These are phyloP conservation scores for Atherinosoma microstoma DNA, from an alignment of 2,797 vertebrate species.

Conservation along the genomic window DNA sequence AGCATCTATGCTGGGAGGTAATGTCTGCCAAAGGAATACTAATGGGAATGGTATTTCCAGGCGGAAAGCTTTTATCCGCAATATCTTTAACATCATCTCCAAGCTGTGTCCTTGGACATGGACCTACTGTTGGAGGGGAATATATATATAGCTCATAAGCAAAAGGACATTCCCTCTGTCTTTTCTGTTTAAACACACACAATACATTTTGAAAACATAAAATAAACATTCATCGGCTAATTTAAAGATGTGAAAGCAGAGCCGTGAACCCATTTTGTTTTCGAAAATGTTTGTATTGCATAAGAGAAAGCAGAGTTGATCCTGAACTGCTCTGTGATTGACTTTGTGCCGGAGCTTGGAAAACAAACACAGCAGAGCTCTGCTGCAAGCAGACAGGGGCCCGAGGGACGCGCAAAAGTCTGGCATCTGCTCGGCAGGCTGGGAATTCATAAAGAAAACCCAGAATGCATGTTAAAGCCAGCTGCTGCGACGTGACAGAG, in stretches of 20 bases:
- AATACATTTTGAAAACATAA: neutral
- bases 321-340: conserved; percentile 53
- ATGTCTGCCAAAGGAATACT: conserved; percentile 24
- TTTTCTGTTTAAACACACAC: neutral
- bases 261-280: neutral
- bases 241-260: neutral
- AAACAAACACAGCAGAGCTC: conserved; percentile 58
- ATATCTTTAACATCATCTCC: conserved; percentile 7
- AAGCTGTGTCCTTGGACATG: conserved; percentile 39
- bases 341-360: conserved; percentile 43
- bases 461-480: conserved; percentile 70
- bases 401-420: conserved; percentile 52
- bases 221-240: neutral
- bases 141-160: neutral
- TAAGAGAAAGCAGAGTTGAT: conserved; percentile 39
- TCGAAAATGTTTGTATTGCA: conserved; percentile 44
- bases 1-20: conserved; percentile 16
- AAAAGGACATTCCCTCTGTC: neutral
- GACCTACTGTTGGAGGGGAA: neutral
- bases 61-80: neutral
- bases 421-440: conserved; percentile 72
- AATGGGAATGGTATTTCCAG: conserved; percentile 29
- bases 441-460: conserved; percentile 72
- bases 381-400: conserved; percentile 56
- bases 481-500: conserved; percentile 65